Evolutionary conservation across 2,113 vertebrate species (phyloP).

Genomic region (Vanacampus margaritifer): DNA sequence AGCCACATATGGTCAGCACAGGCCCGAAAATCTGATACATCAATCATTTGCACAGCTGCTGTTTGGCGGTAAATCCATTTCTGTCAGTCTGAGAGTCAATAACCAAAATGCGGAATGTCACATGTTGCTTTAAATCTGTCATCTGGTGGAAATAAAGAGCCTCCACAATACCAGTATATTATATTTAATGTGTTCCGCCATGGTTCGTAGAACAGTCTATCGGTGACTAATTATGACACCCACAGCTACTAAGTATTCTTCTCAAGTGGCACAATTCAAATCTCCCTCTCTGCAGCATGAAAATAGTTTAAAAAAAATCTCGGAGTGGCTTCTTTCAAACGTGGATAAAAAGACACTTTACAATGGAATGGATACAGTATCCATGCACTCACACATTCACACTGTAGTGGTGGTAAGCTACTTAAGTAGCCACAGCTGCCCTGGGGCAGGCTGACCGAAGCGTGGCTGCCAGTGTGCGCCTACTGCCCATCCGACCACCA

Average conservation of each 20-base stretch:
- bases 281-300: neutral
- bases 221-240: neutral
- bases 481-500: too few species aligned
- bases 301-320: too few species aligned
- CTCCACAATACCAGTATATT: neutral
- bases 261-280: neutral
- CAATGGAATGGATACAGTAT: too few species aligned
- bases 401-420: too few species aligned
- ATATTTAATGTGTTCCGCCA: too few species aligned
- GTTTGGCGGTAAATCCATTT: conserved; percentile 22
- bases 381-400: too few species aligned
- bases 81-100: conserved; percentile 12
- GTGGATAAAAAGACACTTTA: too few species aligned
- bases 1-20: conserved; percentile 47
- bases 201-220: neutral
- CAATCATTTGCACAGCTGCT: conserved; percentile 38
- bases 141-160: neutral
- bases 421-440: too few species aligned
- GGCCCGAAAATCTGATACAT: conserved; percentile 30
- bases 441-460: too few species aligned
- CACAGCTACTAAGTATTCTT: neutral
- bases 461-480: too few species aligned
- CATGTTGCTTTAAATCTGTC: neutral
- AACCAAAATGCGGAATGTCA: conserved; percentile 17
- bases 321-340: too few species aligned